phyloP scores from a whole-genome alignment of 2,888 invertebrate species.

The Campoplex nolae region DNA sequence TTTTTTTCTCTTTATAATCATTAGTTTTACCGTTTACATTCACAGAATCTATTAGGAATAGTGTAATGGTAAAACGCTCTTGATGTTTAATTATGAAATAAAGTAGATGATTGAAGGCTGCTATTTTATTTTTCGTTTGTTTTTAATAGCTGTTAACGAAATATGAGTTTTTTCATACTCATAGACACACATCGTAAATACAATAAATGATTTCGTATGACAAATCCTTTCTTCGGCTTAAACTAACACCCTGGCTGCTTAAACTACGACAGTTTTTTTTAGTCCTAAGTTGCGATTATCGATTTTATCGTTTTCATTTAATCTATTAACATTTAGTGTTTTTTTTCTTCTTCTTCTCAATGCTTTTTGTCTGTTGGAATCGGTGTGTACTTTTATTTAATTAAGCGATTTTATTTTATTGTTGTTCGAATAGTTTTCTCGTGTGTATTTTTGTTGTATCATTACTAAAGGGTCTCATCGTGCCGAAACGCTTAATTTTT shows the following conservation, averaged over 20 bases:
- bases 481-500: not conserved
- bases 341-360: conserved; percentile 7
- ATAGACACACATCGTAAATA: conserved; percentile 32
- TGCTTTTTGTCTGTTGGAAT: conserved; percentile 4
- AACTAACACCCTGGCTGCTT: conserved; percentile 38
- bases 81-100: conserved; percentile 29
- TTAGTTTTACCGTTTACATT: no score
- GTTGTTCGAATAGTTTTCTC: not conserved
- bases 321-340: conserved; percentile 44
- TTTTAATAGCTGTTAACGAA: conserved; percentile 44
- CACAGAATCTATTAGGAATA: not conserved
- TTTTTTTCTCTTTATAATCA: not conserved
- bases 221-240: conserved; percentile 41
- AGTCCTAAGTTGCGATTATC: conserved; percentile 25
- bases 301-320: conserved; percentile 42
- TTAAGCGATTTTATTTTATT: conserved; percentile 27
- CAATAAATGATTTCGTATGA: conserved; percentile 41
- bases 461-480: not conserved
- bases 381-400: conserved; percentile 21
- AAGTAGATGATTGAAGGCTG: conserved; percentile 45
- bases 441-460: not conserved
- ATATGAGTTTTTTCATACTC: conserved; percentile 29
- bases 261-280: conserved; percentile 29
- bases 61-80: conserved; percentile 36
- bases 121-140: not conserved